phyloP scores from a whole-genome alignment of 2,113 vertebrate species.

The Rutilus rutilus region DNA sequence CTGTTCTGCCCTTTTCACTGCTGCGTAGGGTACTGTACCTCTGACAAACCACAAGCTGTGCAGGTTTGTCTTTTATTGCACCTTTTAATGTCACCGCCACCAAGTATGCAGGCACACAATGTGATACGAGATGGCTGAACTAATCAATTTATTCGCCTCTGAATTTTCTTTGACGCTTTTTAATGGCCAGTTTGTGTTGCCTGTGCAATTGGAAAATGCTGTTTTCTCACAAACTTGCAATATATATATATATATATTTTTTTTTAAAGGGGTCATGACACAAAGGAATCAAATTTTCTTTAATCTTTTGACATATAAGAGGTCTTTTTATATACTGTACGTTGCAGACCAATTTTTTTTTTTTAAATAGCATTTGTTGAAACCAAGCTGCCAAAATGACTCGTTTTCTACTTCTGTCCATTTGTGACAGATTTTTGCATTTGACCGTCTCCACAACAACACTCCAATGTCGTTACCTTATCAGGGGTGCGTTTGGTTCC shows the following conservation, averaged over 20 bases:
- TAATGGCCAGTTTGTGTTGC: conserved; percentile 37
- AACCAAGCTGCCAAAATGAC: too few species aligned
- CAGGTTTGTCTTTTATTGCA: conserved; percentile 32
- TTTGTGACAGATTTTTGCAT: too few species aligned
- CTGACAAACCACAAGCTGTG: conserved; percentile 39
- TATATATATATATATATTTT: too few species aligned
- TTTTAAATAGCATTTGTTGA: too few species aligned
- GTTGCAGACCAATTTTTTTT: too few species aligned
- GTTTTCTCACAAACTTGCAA: background rate
- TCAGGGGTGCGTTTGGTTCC: too few species aligned
- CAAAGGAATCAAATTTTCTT: too few species aligned
- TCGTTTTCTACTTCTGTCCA: too few species aligned
- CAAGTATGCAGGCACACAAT: conserved; percentile 32
- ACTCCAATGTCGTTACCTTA: too few species aligned
- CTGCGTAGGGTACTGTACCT: background rate
- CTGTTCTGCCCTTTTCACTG: conserved; percentile 15
- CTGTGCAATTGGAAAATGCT: conserved; percentile 12
- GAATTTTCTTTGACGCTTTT: conserved; percentile 43
- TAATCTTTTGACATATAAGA: too few species aligned
- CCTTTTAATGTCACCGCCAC: conserved; percentile 38
- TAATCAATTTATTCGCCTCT: conserved; percentile 47
- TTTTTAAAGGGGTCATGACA: background rate
- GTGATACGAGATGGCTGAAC: conserved; percentile 30
- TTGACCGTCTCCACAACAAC: too few species aligned
- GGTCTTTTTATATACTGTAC: too few species aligned